A percentile compares a stretch with the other conserved stretches of the same genome.
Conservation (phyloP, 1,140 invertebrate genomes). For the Solen grandis region DNA sequence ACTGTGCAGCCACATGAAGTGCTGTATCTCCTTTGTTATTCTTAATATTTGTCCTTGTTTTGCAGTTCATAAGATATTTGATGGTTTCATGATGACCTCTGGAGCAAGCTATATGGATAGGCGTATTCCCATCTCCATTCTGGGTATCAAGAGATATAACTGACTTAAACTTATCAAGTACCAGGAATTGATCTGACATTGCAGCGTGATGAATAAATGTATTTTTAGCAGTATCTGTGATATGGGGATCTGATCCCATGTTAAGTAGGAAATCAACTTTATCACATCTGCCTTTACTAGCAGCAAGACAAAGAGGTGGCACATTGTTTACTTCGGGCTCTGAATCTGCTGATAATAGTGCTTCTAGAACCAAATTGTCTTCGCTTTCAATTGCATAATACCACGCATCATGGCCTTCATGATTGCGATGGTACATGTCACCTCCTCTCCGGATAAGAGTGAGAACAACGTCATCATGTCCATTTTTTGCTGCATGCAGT, state of each 20-base stretch:
- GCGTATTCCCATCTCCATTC: slow-evolving; percentile 74
- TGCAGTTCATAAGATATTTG: slow-evolving; percentile 66
- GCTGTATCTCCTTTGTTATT: slow-evolving; percentile 72
- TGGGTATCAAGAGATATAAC: slow-evolving; percentile 57
- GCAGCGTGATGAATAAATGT: slow-evolving; percentile 84
- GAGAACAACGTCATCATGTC: slow-evolving; percentile 61
- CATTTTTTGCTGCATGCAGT: slow-evolving; percentile 69
- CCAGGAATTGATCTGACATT: slow-evolving; percentile 80
- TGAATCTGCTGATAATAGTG: slow-evolving; percentile 38
- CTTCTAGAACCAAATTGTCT: slow-evolving; percentile 58
- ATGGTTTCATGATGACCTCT: slow-evolving; percentile 72
- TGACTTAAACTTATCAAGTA: slow-evolving; percentile 81
- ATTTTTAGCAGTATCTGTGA: slow-evolving; percentile 80
- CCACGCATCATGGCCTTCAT: slow-evolving; percentile 72
- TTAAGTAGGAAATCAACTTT: slow-evolving; percentile 65
- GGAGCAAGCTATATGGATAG: slow-evolving; percentile 79
- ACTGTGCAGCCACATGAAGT: slow-evolving; percentile 71
- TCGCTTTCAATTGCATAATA: slow-evolving; percentile 67
- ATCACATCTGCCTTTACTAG: slow-evolving; percentile 59
- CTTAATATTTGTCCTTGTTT: slow-evolving; percentile 71
- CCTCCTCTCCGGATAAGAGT: slow-evolving; percentile 63
- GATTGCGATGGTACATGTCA: slow-evolving; percentile 66
- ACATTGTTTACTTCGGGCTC: neutral
- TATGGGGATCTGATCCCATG: slow-evolving; percentile 74
- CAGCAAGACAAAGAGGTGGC: slow-evolving; percentile 69